These are phyloP conservation scores for Anser cygnoides DNA, from an alignment of 2,113 vertebrate species.

Conservation along the genomic window DNA sequence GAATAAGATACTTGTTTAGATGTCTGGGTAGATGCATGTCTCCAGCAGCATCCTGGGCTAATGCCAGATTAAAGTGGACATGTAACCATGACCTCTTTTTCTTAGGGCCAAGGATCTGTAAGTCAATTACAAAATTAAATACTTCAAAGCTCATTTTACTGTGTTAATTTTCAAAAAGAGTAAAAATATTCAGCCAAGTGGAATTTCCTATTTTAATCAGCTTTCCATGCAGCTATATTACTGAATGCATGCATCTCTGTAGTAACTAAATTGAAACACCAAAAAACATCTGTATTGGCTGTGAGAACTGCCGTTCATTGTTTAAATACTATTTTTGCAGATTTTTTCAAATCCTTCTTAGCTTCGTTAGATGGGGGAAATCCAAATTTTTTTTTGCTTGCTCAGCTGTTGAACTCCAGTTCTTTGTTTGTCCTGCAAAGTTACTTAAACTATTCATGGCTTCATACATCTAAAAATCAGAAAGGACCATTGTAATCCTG, in stretches of 20 bases:
- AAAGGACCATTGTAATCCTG: neutral
- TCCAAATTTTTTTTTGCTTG: fast-evolving
- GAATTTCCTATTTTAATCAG: neutral
- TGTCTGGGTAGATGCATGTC: neutral
- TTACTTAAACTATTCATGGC: conserved; percentile 24
- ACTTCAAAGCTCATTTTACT: neutral
- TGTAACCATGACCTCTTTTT: neutral
- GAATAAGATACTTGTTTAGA: fast-evolving
- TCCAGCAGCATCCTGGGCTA: neutral
- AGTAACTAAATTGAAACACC: neutral
- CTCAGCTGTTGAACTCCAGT: neutral
- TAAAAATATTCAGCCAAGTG: neutral
- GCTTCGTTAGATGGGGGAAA: neutral
- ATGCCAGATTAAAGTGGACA: neutral
- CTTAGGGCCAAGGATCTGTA: neutral
- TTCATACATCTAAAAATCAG: conserved; percentile 1
- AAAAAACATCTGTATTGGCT: neutral
- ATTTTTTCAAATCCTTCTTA: neutral
- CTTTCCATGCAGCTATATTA: neutral
- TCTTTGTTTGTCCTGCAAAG: neutral
- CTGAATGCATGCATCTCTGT: neutral
- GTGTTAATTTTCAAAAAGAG: neutral
- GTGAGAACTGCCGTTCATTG: neutral
- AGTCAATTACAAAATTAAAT: neutral
- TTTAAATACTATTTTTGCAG: neutral